These are phyloP conservation scores for Dryococelus australis DNA, from an alignment of 2,888 invertebrate species.

Conservation along the genomic window DNA sequence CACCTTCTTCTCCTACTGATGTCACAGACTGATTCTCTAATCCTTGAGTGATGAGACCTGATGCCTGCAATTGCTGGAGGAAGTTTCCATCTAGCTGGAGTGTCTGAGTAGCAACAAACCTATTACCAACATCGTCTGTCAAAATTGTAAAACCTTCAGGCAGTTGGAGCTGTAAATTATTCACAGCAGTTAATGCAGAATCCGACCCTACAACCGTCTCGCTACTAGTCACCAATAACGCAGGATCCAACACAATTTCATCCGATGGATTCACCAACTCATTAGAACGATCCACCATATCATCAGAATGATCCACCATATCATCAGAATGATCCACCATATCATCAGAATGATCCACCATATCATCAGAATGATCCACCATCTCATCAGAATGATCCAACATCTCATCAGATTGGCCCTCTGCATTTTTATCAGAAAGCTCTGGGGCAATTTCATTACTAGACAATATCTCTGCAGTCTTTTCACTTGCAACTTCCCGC, in stretches of 20 bases:
- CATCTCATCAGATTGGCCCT: not conserved
- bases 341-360: not conserved
- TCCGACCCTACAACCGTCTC: not conserved
- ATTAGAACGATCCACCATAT: not conserved
- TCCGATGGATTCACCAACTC: not conserved
- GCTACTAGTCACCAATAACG: not conserved
- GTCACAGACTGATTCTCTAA: not conserved
- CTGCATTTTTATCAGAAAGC: conserved; percentile 19
- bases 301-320: not conserved
- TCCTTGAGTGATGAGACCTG: conserved; percentile 9
- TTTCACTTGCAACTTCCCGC: not conserved
- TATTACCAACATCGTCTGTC: conserved; percentile 31
- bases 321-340: too few relatives aligned
- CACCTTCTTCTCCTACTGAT: conserved; percentile 23
- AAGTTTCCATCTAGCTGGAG: conserved; percentile 60
- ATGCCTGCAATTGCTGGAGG: conserved; percentile 56
- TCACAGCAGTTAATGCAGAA: conserved; percentile 43
- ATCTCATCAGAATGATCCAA: not conserved
- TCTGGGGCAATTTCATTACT: not conserved
- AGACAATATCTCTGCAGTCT: not conserved
- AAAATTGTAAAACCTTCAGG: conserved; percentile 55
- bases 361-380: too few relatives aligned
- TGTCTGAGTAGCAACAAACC: conserved; percentile 56
- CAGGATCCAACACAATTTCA: not conserved
- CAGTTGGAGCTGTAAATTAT: conserved; percentile 56